These are phyloP conservation scores for Sminthurides bifidus DNA, from an alignment of 1,140 invertebrate species.

Conservation along the genomic window DNA sequence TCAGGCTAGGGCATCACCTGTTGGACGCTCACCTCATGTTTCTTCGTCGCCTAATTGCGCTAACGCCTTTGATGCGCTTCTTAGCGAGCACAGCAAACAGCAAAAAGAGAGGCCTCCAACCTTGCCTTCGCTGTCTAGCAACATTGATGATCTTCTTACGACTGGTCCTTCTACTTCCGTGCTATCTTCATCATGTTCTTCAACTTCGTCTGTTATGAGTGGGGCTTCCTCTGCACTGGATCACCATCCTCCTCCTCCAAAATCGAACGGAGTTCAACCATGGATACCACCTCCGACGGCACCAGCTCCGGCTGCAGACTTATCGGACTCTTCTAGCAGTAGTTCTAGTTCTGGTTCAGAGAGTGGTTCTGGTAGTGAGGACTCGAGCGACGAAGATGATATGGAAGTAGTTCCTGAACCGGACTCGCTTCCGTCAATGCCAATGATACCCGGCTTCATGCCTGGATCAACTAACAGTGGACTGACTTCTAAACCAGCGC, in stretches of 20 bases:
- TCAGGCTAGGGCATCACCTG: not conserved
- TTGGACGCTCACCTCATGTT: not conserved
- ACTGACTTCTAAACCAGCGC: not conserved
- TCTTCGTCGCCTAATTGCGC: not conserved
- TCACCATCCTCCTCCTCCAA: not conserved
- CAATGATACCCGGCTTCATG: slow-evolving; percentile 4
- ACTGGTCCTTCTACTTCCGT: not conserved
- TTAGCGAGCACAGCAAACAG: slow-evolving; percentile 4
- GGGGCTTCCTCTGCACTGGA: not conserved
- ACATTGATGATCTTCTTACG: slow-evolving; percentile 6
- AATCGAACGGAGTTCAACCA: not conserved
- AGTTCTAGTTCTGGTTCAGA: slow-evolving; percentile 35
- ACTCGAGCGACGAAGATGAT: slow-evolving; percentile 34
- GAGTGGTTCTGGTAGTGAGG: slow-evolving; percentile 38
- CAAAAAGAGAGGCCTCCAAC: slow-evolving; percentile 1
- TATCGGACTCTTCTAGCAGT: slow-evolving; percentile 35
- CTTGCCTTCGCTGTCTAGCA: slow-evolving; percentile 14
- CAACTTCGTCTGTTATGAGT: not conserved
- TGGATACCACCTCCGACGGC: slow-evolving; percentile 8
- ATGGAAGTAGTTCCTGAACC: slow-evolving; percentile 15
- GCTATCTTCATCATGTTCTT: not conserved
- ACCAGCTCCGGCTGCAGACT: slow-evolving; percentile 29
- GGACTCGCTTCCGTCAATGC: slow-evolving; percentile 12
- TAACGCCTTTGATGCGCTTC: slow-evolving; percentile 6
- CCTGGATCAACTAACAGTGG: slow-evolving; percentile 1